Conservation (phyloP, 2,797 vertebrate species). For the Brachyalestes nurse region DNA sequence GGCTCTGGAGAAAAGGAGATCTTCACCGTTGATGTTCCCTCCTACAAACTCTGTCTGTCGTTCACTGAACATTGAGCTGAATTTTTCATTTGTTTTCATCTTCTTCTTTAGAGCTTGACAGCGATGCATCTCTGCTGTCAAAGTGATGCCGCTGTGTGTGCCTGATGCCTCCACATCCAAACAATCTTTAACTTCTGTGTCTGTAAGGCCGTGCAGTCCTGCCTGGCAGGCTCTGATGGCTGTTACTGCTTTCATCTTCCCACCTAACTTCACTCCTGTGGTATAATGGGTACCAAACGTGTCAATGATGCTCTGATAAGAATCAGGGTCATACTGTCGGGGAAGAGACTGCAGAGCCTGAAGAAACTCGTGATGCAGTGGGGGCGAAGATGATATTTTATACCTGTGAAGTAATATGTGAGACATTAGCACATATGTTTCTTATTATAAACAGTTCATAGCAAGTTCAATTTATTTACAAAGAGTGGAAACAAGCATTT, state of each 20-base stretch:
- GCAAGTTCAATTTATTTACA: too few species aligned
- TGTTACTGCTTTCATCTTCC: too few species aligned
- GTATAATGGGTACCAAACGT: constrained; percentile 75
- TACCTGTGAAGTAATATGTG: too few species aligned
- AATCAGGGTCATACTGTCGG: background rate
- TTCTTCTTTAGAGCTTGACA: constrained; percentile 55
- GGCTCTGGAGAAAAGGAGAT: constrained; percentile 65
- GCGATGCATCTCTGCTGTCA: constrained; percentile 14
- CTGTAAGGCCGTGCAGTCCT: constrained; percentile 50
- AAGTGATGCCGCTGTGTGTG: background rate
- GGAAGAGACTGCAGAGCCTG: constrained; percentile 59
- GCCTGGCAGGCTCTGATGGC: constrained; percentile 67
- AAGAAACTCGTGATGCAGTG: too few species aligned
- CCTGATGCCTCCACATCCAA: constrained; percentile 67
- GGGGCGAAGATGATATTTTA: too few species aligned
- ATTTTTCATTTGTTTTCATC: constrained; percentile 47
- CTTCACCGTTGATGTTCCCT: constrained; percentile 38
- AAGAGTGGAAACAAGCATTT: too few species aligned
- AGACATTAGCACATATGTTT: too few species aligned
- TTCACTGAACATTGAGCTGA: constrained; percentile 69
- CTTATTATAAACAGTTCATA: too few species aligned
- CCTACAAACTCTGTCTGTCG: constrained; percentile 47
- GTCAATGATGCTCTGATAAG: constrained; percentile 64
- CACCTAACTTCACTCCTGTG: constrained; percentile 63
- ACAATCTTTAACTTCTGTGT: constrained; percentile 67